Percentiles rank a stretch among this genome's conserved stretches.
phyloP scores from a whole-genome alignment of 2,113 vertebrate species.

The Fulica atra region DNA sequence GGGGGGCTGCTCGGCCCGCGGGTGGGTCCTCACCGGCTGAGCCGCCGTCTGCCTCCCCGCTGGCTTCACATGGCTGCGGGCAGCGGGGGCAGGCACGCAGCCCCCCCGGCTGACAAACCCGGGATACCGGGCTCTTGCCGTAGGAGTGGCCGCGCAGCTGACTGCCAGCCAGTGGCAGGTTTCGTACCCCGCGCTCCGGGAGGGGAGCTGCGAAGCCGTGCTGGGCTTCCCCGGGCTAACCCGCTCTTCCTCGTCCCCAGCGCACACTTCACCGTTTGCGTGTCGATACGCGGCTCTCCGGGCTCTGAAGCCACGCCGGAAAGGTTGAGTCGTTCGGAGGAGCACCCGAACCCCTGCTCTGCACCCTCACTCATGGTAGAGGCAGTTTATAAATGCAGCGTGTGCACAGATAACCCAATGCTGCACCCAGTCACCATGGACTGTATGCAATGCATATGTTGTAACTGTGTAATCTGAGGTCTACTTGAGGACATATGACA shows the following conservation, averaged over 20 bases:
- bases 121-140: accelerated
- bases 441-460: not conserved
- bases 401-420: accelerated
- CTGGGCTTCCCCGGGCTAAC: not conserved
- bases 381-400: not conserved
- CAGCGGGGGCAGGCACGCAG: not conserved
- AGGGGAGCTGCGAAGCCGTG: accelerated
- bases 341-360: not conserved
- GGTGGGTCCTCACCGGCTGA: not conserved
- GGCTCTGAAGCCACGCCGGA: accelerated
- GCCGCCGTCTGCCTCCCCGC: not conserved
- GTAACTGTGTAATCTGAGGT: not conserved
- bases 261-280: accelerated
- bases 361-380: not conserved
- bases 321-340: not conserved
- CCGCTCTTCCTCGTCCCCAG: not conserved
- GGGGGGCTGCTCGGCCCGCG: not conserved
- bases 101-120: not conserved
- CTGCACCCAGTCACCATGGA: not conserved
- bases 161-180: too few relatives aligned
- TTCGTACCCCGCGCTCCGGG: too few relatives aligned
- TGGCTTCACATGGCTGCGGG: not conserved
- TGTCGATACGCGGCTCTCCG: accelerated
- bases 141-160: not conserved
- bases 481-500: not conserved